Conservation (phyloP, 2,888 invertebrate genomes). For the Thumatha senex region DNA sequence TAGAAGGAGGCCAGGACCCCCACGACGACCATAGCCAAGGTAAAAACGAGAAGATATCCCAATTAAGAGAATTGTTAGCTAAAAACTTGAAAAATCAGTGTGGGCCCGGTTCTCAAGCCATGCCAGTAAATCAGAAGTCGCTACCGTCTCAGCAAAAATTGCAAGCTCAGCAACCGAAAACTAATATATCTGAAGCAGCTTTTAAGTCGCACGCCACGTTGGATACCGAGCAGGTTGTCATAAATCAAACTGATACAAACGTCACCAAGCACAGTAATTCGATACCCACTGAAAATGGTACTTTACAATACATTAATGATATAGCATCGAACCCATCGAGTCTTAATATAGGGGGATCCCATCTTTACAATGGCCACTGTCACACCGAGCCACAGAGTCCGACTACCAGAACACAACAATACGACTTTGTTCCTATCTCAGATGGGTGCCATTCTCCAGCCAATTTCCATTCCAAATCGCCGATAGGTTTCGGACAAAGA, state of each 20-base stretch:
- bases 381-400: constrained; percentile 88
- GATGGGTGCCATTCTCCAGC: constrained; percentile 88
- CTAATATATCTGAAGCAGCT: constrained; percentile 56
- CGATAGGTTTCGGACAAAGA: constrained; percentile 64
- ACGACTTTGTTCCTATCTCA: constrained; percentile 94
- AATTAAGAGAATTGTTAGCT: constrained; percentile 87
- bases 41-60: constrained; percentile 87
- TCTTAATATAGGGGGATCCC: constrained; percentile 46
- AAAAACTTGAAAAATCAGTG: constrained; percentile 84
- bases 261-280: constrained; percentile 50
- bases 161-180: constrained; percentile 49
- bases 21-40: constrained; percentile 78
- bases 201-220: constrained; percentile 59
- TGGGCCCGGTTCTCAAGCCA: constrained; percentile 57
- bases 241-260: constrained; percentile 43
- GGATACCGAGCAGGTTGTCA: constrained; percentile 40
- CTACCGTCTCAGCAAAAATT: constrained; percentile 45
- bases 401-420: constrained; percentile 90
- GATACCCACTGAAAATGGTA: constrained; percentile 57
- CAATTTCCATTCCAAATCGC: constrained; percentile 74
- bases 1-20: constrained; percentile 71
- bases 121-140: constrained; percentile 46
- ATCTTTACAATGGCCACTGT: constrained; percentile 66
- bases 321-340: constrained; percentile 46
- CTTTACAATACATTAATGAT: constrained; percentile 46